Evolutionary conservation across 2,888 invertebrate genomes (phyloP).

Genomic region (Tethea ocularis): DNA sequence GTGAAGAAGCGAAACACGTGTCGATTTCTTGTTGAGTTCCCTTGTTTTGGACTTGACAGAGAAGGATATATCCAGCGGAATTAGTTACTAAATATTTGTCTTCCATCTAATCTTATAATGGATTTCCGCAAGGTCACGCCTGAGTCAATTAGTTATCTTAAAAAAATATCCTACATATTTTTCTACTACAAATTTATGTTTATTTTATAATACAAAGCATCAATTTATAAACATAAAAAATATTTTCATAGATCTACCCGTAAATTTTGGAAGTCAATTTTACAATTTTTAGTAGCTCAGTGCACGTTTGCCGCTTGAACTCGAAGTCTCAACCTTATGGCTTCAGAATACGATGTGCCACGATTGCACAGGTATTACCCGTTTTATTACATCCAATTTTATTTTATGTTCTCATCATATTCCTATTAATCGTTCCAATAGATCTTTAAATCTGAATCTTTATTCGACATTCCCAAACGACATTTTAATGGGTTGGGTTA

Average conservation of each 20-base stretch:
- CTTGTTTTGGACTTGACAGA: too few relatives aligned
- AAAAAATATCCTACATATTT: too few relatives aligned
- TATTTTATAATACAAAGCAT: not conserved
- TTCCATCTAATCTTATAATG: too few relatives aligned
- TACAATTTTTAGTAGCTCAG: not conserved
- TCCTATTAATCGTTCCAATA: conserved; percentile 56
- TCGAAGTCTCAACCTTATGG: conserved; percentile 41
- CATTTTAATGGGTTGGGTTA: conserved; percentile 46
- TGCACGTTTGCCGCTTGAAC: conserved; percentile 17
- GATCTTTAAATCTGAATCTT: conserved; percentile 62
- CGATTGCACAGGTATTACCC: conserved; percentile 60
- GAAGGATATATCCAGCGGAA: too few relatives aligned
- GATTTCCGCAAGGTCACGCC: too few relatives aligned
- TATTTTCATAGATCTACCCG: not conserved
- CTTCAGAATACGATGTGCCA: conserved; percentile 59
- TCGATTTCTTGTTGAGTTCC: too few relatives aligned
- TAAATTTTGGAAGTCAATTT: not conserved
- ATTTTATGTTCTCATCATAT: conserved; percentile 67
- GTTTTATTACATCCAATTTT: conserved; percentile 77
- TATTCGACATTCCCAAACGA: conserved; percentile 53
- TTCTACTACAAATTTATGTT: too few relatives aligned
- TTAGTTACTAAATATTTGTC: too few relatives aligned
- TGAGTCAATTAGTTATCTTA: too few relatives aligned
- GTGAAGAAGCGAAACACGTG: too few relatives aligned
- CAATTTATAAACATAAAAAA: not conserved